Base-by-base conservation (phyloP, 2,113 vertebrate species). In the Argyrosomus japonicus region DNA sequence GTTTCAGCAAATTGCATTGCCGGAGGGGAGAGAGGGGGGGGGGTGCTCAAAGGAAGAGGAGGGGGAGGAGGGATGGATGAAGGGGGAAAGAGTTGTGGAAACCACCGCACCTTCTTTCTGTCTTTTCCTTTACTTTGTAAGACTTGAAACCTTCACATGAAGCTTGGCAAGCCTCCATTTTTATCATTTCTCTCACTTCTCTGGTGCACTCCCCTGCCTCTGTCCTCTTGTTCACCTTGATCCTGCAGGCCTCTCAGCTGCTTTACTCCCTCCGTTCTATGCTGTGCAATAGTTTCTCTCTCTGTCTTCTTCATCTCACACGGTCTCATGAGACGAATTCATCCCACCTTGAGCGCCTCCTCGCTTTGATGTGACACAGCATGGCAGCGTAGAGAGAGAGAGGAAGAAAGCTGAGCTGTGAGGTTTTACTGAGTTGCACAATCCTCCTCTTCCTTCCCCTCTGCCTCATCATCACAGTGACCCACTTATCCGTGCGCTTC, bases 321-420 rank as follows among this genome's bases (percentile, higher is more conserved):
- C 1, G 0, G 56, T 77, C 78, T 84, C 77, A 10, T 25, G 77
- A 76, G 88, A 89, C 73, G 11, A 88, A 77, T 85, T 51, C 77
- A 69, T 88, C 86, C 88, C 82, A 89, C 88, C 82, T 91, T 65
- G n/a, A 81, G 78, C 64, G 82, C 32, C 62, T 57, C 50, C 25
- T 68, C 47, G 5, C 86, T 92, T 86, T 89, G 90, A 91, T 88
- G 90, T 82, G 85, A 87, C 81, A 87, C 78, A 74, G 45, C 23
- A 57, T 45, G 83, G 74, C 71, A 79, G 73, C 29, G 57, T 14
- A 53, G 65, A 71, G 29, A 32, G 36, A 40, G 68, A 72, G 69
- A 77, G 53, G 78, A 77, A 84, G 77, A 89, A 68, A 76, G 88
- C 85, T 79, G 90, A 93, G 91, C 76, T 64, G 78, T 79, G 82